These are phyloP conservation scores for Pangasius macronema DNA, from an alignment of 2,797 vertebrate species.

Conservation along the genomic window DNA sequence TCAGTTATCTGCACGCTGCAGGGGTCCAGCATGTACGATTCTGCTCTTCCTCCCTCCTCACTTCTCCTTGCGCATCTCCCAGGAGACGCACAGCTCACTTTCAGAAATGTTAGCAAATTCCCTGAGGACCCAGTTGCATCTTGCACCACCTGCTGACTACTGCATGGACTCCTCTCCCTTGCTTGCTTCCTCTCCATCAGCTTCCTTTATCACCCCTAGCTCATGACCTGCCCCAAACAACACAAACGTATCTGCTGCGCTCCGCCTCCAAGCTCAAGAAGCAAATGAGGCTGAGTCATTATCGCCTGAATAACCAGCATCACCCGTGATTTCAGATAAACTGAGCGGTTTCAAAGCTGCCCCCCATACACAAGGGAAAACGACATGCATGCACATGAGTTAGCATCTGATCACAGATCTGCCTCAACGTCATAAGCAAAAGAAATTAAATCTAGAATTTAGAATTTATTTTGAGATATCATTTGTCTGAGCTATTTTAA, in stretches of 20 bases:
- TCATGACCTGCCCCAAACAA: neutral
- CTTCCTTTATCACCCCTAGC: conserved; percentile 5
- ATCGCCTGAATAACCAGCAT: neutral
- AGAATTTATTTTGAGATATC: neutral
- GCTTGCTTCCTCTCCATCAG: neutral
- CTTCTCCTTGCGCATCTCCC: conserved; percentile 41
- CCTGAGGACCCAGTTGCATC: conserved; percentile 49
- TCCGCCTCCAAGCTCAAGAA: neutral
- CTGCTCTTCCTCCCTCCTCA: conserved; percentile 37
- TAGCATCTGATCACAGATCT: neutral
- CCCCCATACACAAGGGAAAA: neutral
- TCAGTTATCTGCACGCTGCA: conserved; percentile 54
- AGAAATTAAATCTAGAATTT: neutral
- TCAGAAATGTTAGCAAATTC: conserved; percentile 57
- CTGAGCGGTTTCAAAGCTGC: neutral
- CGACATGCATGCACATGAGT: neutral
- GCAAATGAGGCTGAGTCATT: neutral
- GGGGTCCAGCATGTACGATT: conserved; percentile 42
- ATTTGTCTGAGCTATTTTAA: neutral
- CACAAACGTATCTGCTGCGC: neutral
- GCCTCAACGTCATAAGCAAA: neutral
- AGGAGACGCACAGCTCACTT: conserved; percentile 44
- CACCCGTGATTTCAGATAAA: neutral
- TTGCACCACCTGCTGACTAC: conserved; percentile 44
- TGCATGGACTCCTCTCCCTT: conserved; percentile 16